Percentiles rank a stretch among this genome's conserved stretches.
These are phyloP conservation scores for Furcifer pardalis DNA, from an alignment of 2,797 vertebrate species.

Conservation along the genomic window DNA sequence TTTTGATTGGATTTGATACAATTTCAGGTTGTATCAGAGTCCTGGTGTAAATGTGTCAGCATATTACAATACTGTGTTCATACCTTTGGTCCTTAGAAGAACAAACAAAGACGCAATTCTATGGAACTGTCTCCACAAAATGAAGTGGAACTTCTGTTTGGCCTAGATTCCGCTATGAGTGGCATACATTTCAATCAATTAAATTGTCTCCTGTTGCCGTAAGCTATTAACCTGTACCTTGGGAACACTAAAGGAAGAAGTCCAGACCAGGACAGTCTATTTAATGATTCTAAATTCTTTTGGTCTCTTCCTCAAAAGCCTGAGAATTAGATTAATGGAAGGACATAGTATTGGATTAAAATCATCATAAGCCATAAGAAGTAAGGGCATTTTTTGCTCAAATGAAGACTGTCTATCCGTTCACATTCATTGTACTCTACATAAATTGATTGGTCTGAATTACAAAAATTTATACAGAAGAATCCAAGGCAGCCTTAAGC, in stretches of 20 bases:
- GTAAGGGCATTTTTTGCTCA: background rate
- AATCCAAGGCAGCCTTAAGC: background rate
- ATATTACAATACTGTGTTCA: constrained; percentile 19
- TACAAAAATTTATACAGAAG: background rate
- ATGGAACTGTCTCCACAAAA: constrained; percentile 44
- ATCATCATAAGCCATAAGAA: constrained; percentile 23
- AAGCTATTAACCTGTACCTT: constrained; percentile 50
- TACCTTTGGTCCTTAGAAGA: constrained; percentile 27
- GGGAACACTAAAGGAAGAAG: constrained; percentile 47
- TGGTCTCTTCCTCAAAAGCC: constrained; percentile 26
- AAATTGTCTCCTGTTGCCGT: constrained; percentile 63
- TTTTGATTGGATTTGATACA: no score
- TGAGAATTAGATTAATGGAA: constrained; percentile 38
- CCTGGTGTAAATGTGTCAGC: constrained; percentile 42
- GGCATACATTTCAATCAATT: constrained; percentile 61
- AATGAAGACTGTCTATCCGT: constrained; percentile 18
- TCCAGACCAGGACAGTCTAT: background rate
- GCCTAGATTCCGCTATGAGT: constrained; percentile 61
- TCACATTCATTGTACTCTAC: constrained; percentile 25
- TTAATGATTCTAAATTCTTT: constrained; percentile 43
- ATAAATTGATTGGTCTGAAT: constrained; percentile 37
- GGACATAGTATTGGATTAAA: background rate
- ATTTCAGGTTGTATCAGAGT: constrained; percentile 48
- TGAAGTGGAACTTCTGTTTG: constrained; percentile 42
- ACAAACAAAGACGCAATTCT: constrained; percentile 38